Percentiles rank a stretch among this genome's conserved stretches.
Evolutionary conservation across 2,797 vertebrate genomes (phyloP).

Genomic region (Psittacula derbiana): DNA sequence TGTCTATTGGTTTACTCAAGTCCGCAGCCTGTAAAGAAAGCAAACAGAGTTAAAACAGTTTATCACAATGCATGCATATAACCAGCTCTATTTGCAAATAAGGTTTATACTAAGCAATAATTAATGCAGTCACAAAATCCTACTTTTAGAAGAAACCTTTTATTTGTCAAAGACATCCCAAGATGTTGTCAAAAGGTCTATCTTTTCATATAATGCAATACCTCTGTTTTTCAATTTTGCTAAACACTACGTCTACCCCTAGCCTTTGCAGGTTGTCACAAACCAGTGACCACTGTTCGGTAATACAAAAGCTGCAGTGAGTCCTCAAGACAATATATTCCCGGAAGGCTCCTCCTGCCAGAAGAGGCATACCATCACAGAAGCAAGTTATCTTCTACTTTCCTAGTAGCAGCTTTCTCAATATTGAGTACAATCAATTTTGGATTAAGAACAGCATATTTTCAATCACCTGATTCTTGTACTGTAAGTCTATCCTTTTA

Average conservation of each 20-base stretch:
- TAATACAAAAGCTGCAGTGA: not conserved
- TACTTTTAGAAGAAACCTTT: not conserved
- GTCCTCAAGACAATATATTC: not conserved
- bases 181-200: not conserved
- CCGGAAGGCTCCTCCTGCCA: not conserved
- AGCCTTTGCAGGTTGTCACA: not conserved
- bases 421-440: not conserved
- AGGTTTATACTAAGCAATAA: not conserved
- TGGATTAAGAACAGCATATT: not conserved
- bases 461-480: not conserved
- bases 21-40: conserved; percentile 90
- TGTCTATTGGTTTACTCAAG: conserved; percentile 98
- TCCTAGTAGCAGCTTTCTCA: not conserved
- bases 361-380: not conserved
- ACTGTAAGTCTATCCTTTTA: not conserved
- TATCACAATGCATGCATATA: not conserved
- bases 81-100: not conserved
- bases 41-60: conserved; percentile 55
- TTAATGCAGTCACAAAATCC: not conserved
- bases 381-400: not conserved
- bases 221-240: not conserved
- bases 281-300: not conserved
- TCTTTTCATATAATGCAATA: not conserved
- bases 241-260: not conserved
- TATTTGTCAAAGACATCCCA: not conserved